Evolutionary conservation across 2,113 vertebrate species (phyloP).

Genomic region (Saccopteryx leptura): DNA sequence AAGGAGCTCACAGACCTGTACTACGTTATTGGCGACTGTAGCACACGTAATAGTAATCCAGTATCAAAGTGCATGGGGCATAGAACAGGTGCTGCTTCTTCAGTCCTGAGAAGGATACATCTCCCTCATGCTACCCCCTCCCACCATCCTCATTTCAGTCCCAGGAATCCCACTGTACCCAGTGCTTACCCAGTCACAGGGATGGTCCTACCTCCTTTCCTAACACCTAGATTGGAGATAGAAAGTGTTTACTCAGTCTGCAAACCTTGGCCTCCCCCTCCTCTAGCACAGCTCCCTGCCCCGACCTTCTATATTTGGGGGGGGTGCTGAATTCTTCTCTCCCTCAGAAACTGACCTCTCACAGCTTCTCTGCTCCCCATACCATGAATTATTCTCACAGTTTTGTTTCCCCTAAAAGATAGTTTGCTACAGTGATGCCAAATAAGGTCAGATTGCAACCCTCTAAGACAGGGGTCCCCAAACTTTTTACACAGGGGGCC

Average conservation of each 20-base stretch:
- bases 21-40: neutral
- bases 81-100: neutral
- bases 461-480: neutral
- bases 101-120: neutral
- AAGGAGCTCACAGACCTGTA: neutral
- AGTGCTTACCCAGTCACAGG: neutral
- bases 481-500: no score
- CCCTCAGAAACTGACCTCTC: neutral
- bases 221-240: neutral
- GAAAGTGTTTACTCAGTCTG: neutral
- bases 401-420: neutral
- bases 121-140: neutral
- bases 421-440: neutral
- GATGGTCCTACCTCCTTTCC: neutral
- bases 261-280: neutral
- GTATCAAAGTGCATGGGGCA: rapidly evolving
- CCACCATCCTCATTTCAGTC: rapidly evolving
- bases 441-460: neutral
- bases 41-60: neutral
- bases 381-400: neutral
- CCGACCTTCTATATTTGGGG: no score
- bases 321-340: neutral
- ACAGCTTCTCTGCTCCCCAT: neutral
- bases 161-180: neutral
- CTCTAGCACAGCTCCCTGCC: rapidly evolving